Evolutionary conservation across 2,888 invertebrate genomes (phyloP).

Genomic region (Catocala nupta): DNA sequence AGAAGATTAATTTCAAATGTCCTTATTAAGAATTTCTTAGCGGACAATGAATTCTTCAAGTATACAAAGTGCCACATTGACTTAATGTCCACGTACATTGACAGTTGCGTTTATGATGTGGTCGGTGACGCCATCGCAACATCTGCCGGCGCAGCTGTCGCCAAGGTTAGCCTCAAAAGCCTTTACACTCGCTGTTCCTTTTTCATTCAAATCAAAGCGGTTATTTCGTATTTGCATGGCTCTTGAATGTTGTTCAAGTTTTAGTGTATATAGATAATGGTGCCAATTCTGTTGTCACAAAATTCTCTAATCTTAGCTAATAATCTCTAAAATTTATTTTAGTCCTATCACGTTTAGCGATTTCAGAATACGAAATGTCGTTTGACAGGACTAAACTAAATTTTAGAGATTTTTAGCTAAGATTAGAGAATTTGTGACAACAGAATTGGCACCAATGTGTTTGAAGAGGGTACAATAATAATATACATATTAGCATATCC

Average conservation of each 20-base stretch:
- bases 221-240: conserved; percentile 1
- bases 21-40: conserved; percentile 3
- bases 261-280: no score
- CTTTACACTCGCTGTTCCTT: conserved; percentile 42
- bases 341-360: no score
- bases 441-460: no score
- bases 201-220: conserved; percentile 38
- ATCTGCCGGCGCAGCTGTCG: conserved; percentile 67
- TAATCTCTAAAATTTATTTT: no score
- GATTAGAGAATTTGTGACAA: no score
- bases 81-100: conserved; percentile 30
- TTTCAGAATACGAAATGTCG: no score
- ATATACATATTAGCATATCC: no score
- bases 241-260: not conserved
- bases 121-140: conserved; percentile 59
- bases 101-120: conserved; percentile 50
- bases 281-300: no score
- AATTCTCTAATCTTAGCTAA: no score
- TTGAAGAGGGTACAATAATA: no score
- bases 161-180: conserved; percentile 57
- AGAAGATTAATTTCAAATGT: not conserved
- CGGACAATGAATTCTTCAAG: conserved; percentile 16
- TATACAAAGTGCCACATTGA: conserved; percentile 13
- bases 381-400: no score
- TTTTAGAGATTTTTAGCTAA: no score